phyloP scores from a whole-genome alignment of 2,888 invertebrate species.

The Trissonchulus sp. region DNA sequence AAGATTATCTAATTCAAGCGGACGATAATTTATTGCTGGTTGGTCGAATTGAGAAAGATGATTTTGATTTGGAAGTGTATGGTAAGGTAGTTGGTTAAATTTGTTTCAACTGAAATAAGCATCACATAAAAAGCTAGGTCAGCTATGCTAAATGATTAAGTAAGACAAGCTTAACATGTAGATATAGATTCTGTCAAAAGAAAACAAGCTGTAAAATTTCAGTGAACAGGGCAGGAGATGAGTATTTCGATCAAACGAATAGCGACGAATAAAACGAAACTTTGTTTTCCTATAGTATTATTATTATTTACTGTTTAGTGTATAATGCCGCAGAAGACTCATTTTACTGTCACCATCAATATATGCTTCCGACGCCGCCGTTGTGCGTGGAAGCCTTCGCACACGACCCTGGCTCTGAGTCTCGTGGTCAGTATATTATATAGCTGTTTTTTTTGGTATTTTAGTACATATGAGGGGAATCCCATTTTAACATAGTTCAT shows the following conservation, averaged over 20 bases:
- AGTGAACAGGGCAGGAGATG: background rate
- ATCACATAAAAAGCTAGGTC: no score
- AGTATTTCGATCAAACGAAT: no score
- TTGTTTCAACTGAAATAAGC: background rate
- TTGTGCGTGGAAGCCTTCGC: slow-evolving; percentile 85
- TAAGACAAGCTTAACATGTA: no score
- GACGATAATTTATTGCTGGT: slow-evolving; percentile 49
- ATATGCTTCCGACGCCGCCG: slow-evolving; percentile 78
- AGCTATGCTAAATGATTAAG: no score
- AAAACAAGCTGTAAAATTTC: no score
- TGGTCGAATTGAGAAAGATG: slow-evolving; percentile 25
- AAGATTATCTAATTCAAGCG: slow-evolving; percentile 56
- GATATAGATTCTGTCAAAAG: no score
- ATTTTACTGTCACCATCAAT: slow-evolving; percentile 88
- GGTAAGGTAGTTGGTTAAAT: background rate
- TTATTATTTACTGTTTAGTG: slow-evolving; percentile 60
- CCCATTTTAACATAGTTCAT: no score
- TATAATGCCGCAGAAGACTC: slow-evolving; percentile 82
- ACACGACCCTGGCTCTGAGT: slow-evolving; percentile 66
- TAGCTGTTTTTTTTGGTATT: no score
- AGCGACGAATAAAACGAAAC: no score
- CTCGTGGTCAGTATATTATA: no score
- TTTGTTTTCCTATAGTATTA: no score
- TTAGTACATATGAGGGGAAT: no score
- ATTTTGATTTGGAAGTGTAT: slow-evolving; percentile 15